Percentiles rank a stretch among this genome's conserved stretches.
phyloP scores from a whole-genome alignment of 2,888 invertebrate genomes.

The Melieria crassipennis region DNA sequence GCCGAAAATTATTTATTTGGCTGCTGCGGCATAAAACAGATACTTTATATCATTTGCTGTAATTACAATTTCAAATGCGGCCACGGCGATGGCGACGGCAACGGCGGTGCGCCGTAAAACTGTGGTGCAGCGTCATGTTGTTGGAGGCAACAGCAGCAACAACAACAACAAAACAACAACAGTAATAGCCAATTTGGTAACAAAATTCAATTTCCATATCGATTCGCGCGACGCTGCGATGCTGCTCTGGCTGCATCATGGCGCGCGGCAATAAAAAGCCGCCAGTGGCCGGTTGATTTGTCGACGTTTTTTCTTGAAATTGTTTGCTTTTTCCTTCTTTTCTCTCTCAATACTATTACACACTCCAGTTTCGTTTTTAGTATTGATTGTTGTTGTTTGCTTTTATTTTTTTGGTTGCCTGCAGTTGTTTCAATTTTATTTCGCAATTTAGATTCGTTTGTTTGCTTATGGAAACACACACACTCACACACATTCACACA shows the following conservation, averaged over 20 bases:
- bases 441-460: constrained; percentile 47
- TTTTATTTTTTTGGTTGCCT: constrained; percentile 42
- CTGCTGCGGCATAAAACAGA: constrained; percentile 44
- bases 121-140: constrained; percentile 8
- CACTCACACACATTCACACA: constrained; percentile 7
- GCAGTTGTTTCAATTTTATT: constrained; percentile 48
- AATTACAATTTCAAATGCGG: constrained; percentile 45
- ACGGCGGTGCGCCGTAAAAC: too few species aligned
- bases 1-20: constrained; percentile 41
- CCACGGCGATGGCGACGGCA: not conserved
- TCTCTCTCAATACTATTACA: constrained; percentile 5
- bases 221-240: constrained; percentile 6
- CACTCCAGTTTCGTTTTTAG: constrained; percentile 2
- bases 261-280: not conserved
- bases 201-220: constrained; percentile 47
- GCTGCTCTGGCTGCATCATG: not conserved
- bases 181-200: constrained; percentile 42
- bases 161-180: not conserved
- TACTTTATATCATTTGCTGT: constrained; percentile 48
- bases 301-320: constrained; percentile 31
- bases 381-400: constrained; percentile 25
- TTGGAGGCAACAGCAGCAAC: not conserved
- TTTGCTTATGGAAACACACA: constrained; percentile 43
- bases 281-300: constrained; percentile 26
- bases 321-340: constrained; percentile 23